Percentiles rank a stretch among this genome's conserved stretches.
Evolutionary conservation across 2,888 invertebrate species (phyloP).

Genomic region (Xestia rhomboidea): DNA sequence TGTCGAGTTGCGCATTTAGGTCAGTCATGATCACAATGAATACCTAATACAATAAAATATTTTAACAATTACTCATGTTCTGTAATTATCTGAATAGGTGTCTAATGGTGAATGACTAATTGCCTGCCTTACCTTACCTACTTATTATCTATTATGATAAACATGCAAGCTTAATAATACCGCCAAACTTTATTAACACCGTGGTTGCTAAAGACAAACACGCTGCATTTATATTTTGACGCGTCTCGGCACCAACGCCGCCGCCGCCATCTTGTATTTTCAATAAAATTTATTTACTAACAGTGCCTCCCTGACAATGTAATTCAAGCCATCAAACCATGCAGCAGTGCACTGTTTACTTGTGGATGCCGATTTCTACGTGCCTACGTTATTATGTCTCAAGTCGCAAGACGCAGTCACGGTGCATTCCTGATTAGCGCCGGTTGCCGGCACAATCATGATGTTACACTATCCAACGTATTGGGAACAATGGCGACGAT

Average conservation of each 20-base stretch:
- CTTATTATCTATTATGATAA: background rate
- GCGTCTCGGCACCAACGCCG: background rate
- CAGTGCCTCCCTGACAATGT: background rate
- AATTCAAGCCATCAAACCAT: background rate
- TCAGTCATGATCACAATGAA: constrained; percentile 44
- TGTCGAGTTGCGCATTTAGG: constrained; percentile 32
- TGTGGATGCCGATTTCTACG: constrained; percentile 31
- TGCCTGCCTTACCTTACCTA: background rate
- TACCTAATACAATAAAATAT: constrained; percentile 35
- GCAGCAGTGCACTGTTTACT: constrained; percentile 32
- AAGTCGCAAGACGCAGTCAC: constrained; percentile 52
- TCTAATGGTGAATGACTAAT: constrained; percentile 30
- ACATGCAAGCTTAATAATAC: constrained; percentile 2
- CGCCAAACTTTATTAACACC: background rate
- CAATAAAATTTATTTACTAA: background rate
- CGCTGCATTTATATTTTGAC: background rate
- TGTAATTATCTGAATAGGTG: constrained; percentile 1
- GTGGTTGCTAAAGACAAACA: background rate
- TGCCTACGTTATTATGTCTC: constrained; percentile 38
- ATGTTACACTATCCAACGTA: constrained; percentile 46
- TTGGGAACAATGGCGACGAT: constrained; percentile 41
- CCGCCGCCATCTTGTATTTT: background rate
- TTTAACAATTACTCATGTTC: constrained; percentile 36
- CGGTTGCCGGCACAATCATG: constrained; percentile 58
- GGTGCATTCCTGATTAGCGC: constrained; percentile 68